A percentile compares a stretch with the other conserved stretches of the same genome.
Evolutionary conservation across 2,113 vertebrate genomes (phyloP).

Genomic region (Indicator maculatus): DNA sequence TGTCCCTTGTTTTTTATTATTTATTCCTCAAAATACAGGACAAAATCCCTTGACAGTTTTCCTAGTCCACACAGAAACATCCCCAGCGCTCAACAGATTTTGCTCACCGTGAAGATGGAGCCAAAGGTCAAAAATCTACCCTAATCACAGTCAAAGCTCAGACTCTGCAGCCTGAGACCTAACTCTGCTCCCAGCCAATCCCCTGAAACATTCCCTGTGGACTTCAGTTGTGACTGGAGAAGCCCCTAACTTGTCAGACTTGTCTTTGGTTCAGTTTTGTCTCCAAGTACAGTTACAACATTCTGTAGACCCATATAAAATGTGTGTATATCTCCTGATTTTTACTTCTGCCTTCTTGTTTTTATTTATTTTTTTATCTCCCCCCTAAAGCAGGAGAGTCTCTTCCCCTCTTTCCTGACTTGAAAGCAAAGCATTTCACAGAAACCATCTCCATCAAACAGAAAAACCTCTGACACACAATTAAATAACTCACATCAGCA

Average conservation of each 20-base stretch:
- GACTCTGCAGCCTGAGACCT: not conserved
- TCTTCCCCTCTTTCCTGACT: not conserved
- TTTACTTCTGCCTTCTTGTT: not conserved
- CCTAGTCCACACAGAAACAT: fast-evolving
- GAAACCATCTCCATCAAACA: not conserved
- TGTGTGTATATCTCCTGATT: not conserved
- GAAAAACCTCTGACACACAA: slow-evolving; percentile 8
- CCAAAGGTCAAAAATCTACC: not conserved
- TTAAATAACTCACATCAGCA: not conserved
- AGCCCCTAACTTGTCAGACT: not conserved
- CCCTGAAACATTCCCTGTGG: not conserved
- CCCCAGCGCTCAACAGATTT: not conserved
- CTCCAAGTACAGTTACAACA: not conserved
- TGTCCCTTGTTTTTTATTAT: not conserved
- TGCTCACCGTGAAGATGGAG: not conserved
- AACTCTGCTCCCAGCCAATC: not conserved
- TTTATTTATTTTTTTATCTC: not conserved
- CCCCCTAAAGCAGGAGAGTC: not conserved
- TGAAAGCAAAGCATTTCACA: slow-evolving; percentile 14
- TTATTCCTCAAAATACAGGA: not conserved
- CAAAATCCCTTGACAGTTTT: not conserved
- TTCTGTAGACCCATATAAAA: not conserved
- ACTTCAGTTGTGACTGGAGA: not conserved
- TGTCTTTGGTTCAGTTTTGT: not conserved
- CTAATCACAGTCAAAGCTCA: not conserved